Percentiles rank a stretch among this genome's conserved stretches.
Conservation (phyloP, 2,113 vertebrate species). For the Myxocyprinus asiaticus region DNA sequence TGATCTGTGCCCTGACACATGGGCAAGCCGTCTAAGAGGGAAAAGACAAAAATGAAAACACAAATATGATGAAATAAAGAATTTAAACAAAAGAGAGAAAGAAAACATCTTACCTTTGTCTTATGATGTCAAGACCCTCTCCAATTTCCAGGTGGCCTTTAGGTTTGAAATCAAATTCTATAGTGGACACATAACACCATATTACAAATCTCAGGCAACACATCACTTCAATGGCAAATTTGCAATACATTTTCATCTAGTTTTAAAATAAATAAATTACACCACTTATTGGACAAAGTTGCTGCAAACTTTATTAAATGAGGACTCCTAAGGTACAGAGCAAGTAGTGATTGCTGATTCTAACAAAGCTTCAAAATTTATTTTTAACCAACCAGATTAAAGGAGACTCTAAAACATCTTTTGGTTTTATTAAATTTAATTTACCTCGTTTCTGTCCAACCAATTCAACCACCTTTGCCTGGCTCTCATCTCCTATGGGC, state of each 20-base stretch:
- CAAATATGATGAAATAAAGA: no score
- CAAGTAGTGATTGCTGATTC: no score
- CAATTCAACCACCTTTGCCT: constrained; percentile 80
- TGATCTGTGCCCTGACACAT: constrained; percentile 86
- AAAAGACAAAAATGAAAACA: not conserved
- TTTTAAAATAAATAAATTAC: no score
- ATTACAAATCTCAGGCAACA: not conserved
- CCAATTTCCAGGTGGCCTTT: constrained; percentile 86
- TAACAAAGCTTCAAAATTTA: no score
- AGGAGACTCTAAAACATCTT: no score
- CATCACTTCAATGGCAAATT: not conserved
- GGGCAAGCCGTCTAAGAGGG: constrained; percentile 81
- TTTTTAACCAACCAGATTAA: no score
- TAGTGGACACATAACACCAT: constrained; percentile 8
- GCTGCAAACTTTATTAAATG: no score
- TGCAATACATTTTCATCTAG: no score
- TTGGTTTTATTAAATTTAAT: not conserved
- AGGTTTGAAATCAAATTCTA: constrained; percentile 85
- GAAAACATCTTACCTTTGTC: constrained; percentile 79
- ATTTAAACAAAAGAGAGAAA: not conserved
- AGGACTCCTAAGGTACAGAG: no score
- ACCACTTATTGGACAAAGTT: no score
- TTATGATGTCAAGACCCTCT: constrained; percentile 84
- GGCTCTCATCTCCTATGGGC: constrained; percentile 87
- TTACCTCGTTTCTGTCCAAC: constrained; percentile 85